phyloP scores from a whole-genome alignment of 2,888 invertebrate species.

The Balanococcus diminutus region DNA sequence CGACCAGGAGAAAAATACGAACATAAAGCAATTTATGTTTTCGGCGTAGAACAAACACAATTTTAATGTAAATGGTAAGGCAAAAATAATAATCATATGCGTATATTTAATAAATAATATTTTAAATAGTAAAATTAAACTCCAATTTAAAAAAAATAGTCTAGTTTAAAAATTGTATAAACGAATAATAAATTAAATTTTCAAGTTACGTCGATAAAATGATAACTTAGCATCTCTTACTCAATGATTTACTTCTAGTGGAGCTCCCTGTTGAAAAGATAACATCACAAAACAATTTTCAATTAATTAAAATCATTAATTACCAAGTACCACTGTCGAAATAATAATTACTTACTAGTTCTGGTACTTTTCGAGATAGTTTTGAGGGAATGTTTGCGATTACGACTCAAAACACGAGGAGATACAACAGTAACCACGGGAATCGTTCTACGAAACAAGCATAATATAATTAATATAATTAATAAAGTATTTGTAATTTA shows the following conservation, averaged over 20 bases:
- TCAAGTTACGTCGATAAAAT: background rate
- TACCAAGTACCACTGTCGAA: background rate
- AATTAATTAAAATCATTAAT: background rate
- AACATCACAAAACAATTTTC: background rate
- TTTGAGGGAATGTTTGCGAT: background rate
- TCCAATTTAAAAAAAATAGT: background rate
- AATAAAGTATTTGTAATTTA: background rate
- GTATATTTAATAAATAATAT: background rate
- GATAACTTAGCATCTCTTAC: background rate
- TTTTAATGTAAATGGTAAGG: background rate
- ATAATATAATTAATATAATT: background rate
- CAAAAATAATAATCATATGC: background rate
- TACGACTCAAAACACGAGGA: background rate
- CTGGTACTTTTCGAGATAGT: background rate
- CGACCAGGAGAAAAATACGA: conserved; percentile 74
- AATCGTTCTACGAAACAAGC: background rate
- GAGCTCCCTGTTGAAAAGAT: background rate
- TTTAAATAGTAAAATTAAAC: background rate
- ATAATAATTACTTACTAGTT: background rate
- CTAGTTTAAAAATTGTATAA: background rate
- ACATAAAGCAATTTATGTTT: conserved; percentile 77
- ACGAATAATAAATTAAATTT: background rate
- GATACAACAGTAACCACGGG: background rate
- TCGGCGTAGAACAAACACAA: conserved; percentile 63
- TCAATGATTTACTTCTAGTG: background rate